A percentile compares a stretch with the other conserved stretches of the same genome.
Conservation (phyloP, 2,797 vertebrate genomes). For the Thamnophis elegans region DNA sequence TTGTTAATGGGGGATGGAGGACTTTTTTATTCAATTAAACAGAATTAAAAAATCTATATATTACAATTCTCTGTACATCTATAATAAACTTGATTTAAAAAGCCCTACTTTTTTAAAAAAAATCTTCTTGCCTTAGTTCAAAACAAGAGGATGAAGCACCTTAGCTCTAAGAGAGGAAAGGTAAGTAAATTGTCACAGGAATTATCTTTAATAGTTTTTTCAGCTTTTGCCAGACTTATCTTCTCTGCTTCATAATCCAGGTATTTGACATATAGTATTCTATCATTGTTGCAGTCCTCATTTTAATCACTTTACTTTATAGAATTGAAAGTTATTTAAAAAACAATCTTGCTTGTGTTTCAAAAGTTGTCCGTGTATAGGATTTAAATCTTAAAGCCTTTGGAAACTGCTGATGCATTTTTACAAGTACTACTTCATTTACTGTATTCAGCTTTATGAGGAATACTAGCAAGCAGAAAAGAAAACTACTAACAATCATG, state of each 20-base stretch:
- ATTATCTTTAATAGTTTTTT: not conserved
- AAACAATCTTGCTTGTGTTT: slow-evolving; percentile 37
- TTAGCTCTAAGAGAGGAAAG: not conserved
- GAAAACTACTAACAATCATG: slow-evolving; percentile 12
- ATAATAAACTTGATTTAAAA: not conserved
- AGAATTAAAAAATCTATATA: not conserved
- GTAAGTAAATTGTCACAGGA: not conserved
- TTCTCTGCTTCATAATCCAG: slow-evolving; percentile 33
- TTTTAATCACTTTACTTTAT: slow-evolving; percentile 23
- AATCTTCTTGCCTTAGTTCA: not conserved
- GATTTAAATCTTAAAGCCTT: slow-evolving; percentile 30
- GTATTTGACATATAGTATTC: slow-evolving; percentile 43
- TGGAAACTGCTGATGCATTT: slow-evolving; percentile 46
- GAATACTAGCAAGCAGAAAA: slow-evolving; percentile 34
- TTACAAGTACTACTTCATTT: slow-evolving; percentile 57
- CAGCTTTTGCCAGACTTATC: not conserved
- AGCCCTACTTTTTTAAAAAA: not conserved
- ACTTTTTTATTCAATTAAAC: not conserved
- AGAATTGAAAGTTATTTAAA: slow-evolving; percentile 28
- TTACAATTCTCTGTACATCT: not conserved
- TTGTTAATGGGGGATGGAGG: not conserved
- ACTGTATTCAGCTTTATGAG: slow-evolving; percentile 34
- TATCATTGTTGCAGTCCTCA: slow-evolving; percentile 13
- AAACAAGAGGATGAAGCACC: not conserved
- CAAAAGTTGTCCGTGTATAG: slow-evolving; percentile 29